Evolutionary conservation across 2,888 invertebrate genomes (phyloP).

Genomic region (Standfussiana lucernea): DNA sequence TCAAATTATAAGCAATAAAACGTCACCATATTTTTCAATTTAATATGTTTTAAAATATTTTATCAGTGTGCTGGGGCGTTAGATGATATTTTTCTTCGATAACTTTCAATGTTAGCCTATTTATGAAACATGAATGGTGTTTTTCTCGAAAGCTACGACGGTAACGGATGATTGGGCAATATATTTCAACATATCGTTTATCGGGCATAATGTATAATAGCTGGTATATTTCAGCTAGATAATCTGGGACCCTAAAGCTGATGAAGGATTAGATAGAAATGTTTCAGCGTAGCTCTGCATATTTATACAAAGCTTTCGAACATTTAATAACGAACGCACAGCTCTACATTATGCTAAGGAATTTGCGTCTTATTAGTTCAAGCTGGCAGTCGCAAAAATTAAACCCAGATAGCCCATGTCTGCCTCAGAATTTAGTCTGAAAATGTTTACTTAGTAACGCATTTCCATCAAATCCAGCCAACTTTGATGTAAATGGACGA

Average conservation of each 20-base stretch:
- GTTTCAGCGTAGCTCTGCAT: neutral
- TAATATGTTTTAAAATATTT: constrained; percentile 67
- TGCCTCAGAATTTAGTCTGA: constrained; percentile 14
- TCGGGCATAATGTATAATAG: constrained; percentile 41
- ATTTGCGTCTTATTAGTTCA: constrained; percentile 5
- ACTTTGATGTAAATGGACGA: neutral
- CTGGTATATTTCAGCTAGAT: constrained; percentile 44
- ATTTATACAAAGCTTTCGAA: constrained; percentile 5
- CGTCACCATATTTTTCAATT: constrained; percentile 67
- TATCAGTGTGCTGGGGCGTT: constrained; percentile 56
- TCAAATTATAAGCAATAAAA: constrained; percentile 64
- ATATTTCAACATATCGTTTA: constrained; percentile 54
- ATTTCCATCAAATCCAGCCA: neutral
- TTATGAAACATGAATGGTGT: constrained; percentile 57
- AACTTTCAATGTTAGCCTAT: constrained; percentile 54
- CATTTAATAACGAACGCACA: neutral
- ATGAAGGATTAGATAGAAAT: constrained; percentile 27
- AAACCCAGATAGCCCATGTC: neutral
- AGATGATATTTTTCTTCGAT: constrained; percentile 51
- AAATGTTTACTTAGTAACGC: neutral
- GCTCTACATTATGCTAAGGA: neutral
- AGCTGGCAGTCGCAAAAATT: neutral
- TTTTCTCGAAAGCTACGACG: constrained; percentile 53
- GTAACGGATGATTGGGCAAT: constrained; percentile 54
- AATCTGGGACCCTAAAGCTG: constrained; percentile 26